phyloP scores from a whole-genome alignment of 2,888 invertebrate genomes.

The Apantesis nais region DNA sequence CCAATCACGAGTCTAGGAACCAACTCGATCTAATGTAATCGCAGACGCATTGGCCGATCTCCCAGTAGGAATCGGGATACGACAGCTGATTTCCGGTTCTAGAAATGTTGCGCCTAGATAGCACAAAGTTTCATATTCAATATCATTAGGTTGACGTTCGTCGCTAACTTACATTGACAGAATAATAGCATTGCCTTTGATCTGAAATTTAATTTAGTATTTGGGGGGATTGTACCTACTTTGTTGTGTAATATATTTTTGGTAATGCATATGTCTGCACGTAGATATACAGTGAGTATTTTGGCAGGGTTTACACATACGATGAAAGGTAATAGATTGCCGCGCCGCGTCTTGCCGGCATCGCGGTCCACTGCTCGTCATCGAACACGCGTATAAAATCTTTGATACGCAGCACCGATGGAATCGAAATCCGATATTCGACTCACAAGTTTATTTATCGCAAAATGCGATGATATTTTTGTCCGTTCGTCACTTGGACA shows the following conservation, averaged over 20 bases:
- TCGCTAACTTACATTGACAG: slow-evolving; percentile 38
- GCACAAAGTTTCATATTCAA: slow-evolving; percentile 48
- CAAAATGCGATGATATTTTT: slow-evolving; percentile 84
- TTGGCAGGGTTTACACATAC: slow-evolving; percentile 35
- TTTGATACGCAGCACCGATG: slow-evolving; percentile 84
- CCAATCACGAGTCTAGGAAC: slow-evolving; percentile 66
- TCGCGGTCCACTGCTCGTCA: slow-evolving; percentile 69
- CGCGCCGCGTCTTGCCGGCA: slow-evolving; percentile 55
- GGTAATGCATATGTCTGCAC: slow-evolving; percentile 26
- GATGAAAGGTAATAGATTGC: slow-evolving; percentile 17
- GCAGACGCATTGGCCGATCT: slow-evolving; percentile 75
- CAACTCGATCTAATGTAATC: slow-evolving; percentile 73
- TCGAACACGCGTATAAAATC: slow-evolving; percentile 74
- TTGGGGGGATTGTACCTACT: slow-evolving; percentile 7
- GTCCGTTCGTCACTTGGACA: slow-evolving; percentile 84
- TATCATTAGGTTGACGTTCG: slow-evolving; percentile 37
- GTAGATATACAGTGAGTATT: slow-evolving; percentile 19
- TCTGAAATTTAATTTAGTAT: slow-evolving; percentile 20
- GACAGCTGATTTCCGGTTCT: slow-evolving; percentile 82
- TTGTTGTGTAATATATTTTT: slow-evolving; percentile 24
- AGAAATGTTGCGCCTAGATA: slow-evolving; percentile 56
- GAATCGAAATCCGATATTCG: slow-evolving; percentile 84
- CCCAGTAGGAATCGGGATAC: slow-evolving; percentile 73
- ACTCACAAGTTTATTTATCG: slow-evolving; percentile 82
- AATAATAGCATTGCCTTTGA: slow-evolving; percentile 28